Percentiles rank a stretch among this genome's conserved stretches.
Conservation (phyloP, 2,113 vertebrate genomes). For the Phrynosoma platyrhinos region DNA sequence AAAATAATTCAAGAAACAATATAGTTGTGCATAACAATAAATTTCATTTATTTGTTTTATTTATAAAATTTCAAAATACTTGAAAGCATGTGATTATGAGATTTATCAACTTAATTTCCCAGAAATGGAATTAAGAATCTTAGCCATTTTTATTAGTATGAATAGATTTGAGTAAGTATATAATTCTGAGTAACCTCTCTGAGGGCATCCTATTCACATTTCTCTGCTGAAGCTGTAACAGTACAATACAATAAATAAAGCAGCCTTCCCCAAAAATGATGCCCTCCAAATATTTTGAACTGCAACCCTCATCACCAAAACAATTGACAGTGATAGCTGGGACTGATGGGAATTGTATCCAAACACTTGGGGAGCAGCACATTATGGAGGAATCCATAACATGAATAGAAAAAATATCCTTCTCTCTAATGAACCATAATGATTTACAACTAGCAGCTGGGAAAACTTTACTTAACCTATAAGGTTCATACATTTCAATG, state of each 20-base stretch:
- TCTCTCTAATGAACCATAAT: neutral
- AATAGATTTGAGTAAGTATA: neutral
- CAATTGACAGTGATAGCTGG: neutral
- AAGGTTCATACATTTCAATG: conserved; percentile 19
- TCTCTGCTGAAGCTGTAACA: neutral
- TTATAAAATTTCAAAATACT: neutral
- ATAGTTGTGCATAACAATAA: neutral
- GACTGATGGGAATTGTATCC: neutral
- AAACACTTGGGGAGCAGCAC: neutral
- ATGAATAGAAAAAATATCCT: neutral
- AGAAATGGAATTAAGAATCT: neutral
- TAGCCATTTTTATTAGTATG: neutral
- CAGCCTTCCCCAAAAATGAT: neutral
- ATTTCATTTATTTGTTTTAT: too few species aligned
- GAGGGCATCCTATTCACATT: neutral
- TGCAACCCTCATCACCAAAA: neutral
- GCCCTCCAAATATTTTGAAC: neutral
- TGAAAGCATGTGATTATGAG: neutral
- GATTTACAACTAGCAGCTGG: neutral
- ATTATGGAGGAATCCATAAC: neutral
- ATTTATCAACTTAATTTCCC: neutral
- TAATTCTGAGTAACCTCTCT: neutral
- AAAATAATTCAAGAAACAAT: neutral
- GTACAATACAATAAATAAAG: neutral
- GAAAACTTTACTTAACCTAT: conserved; percentile 8